Evolutionary conservation across 2,888 invertebrate genomes (phyloP).

Genomic region (Xestia ashworthii): DNA sequence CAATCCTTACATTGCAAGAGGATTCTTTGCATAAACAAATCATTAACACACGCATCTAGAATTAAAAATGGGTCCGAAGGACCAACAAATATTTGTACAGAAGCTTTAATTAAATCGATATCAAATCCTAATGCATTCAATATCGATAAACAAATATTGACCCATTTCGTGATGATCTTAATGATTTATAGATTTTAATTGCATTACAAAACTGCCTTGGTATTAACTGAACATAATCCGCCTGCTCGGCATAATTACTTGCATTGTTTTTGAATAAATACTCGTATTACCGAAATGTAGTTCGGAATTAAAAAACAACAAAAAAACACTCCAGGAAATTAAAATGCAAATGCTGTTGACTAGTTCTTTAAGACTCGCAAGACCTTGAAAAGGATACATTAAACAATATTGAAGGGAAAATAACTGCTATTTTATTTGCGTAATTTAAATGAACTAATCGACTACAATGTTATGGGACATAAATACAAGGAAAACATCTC

Average conservation of each 20-base stretch:
- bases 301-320: background rate
- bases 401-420: background rate
- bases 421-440: background rate
- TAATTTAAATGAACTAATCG: background rate
- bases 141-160: conserved; percentile 23
- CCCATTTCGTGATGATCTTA: background rate
- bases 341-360: background rate
- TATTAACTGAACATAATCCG: background rate
- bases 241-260: background rate
- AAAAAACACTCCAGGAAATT: background rate
- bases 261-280: background rate
- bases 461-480: background rate
- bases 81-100: conserved; percentile 29
- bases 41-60: conserved; percentile 19
- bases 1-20: background rate
- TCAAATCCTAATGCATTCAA: conserved; percentile 19
- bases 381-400: background rate
- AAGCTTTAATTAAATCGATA: conserved; percentile 23
- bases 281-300: background rate
- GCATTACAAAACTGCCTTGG: background rate
- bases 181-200: background rate
- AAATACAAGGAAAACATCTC: conserved; percentile 8
- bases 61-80: background rate
- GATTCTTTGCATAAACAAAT: conserved; percentile 19
- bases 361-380: too few species aligned